Base-by-base conservation (phyloP, 2,888 invertebrate species). In the Zaprionus bogoriensis region DNA sequence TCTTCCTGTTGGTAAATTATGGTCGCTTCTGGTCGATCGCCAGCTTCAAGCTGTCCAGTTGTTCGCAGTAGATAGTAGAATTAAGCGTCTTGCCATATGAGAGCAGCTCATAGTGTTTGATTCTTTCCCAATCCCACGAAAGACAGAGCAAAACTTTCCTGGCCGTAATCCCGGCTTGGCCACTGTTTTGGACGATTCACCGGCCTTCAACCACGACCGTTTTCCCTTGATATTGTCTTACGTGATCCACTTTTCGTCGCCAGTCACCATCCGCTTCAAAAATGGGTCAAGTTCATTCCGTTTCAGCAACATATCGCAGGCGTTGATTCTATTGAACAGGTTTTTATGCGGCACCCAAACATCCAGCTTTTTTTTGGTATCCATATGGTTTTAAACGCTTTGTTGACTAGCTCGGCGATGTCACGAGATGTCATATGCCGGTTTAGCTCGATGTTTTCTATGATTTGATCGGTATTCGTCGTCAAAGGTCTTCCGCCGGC, bases 21-120 rank as follows among this genome's bases (percentile, higher is more conserved):
- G 61, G 55, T 39, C 51, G 55, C 63, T 70, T 67, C 48, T 67
- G 60, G 17, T 53, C 45, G 59, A 67, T 58, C 58, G 53, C 61
- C 58, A 53, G 47, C 52, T 61, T 72, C 59, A 66, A 60, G 47
- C 55, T 36, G 46, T 59, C 50, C n/a, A n/a, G n/a, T n/a, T n/a
- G n/a, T n/a, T n/a, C n/a, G n/a, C n/a, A n/a, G n/a, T n/a, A n/a
- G n/a, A n/a, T 57, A 63, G 60, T 63, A 46, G 52, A 63, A 54
- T 63, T 59, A 45, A 63, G 5, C 10, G 51, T 59, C 32, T 27
- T 54, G 53, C 61, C 50, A 38, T 46, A 39, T 2, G 58, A 45
- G 20, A 58, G 30, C 57, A 55, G 22, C 14, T 57, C 48, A 48
- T 42, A 54, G 12, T 57, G 39, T 27, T 47, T 47, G 12, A 47